Conservation (phyloP, 2,888 invertebrate species). For the Dasysyrphus tricinctus region DNA sequence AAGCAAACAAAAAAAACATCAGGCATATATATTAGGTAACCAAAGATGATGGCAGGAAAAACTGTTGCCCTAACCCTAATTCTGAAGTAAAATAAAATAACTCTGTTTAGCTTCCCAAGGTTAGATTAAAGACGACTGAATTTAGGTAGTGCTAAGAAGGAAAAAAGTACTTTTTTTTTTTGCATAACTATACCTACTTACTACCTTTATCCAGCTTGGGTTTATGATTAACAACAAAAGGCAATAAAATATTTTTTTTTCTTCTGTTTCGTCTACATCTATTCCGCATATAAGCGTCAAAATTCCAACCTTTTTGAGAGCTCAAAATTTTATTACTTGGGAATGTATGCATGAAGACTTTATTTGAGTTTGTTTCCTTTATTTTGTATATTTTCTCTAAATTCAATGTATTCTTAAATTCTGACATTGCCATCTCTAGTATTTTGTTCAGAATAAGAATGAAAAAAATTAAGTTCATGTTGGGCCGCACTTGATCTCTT, state of each 20-base stretch:
- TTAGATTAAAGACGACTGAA: slow-evolving; percentile 18
- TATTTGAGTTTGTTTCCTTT: slow-evolving; percentile 64
- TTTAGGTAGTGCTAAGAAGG: slow-evolving; percentile 4
- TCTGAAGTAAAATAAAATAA: slow-evolving; percentile 9
- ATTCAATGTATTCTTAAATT: background rate
- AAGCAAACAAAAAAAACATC: background rate
- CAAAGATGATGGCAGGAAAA: slow-evolving; percentile 20
- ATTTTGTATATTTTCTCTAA: slow-evolving; percentile 49
- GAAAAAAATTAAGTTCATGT: background rate
- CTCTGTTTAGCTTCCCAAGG: slow-evolving; percentile 31
- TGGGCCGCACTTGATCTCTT: background rate
- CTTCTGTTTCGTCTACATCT: background rate
- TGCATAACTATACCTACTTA: slow-evolving; percentile 57
- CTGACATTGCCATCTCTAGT: background rate
- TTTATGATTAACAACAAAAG: slow-evolving; percentile 69
- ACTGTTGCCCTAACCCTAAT: slow-evolving; percentile 12
- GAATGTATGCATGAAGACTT: slow-evolving; percentile 43
- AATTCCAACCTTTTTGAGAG: slow-evolving; percentile 13
- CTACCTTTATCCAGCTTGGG: slow-evolving; percentile 35
- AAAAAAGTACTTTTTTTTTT: slow-evolving; percentile 27
- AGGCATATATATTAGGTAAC: slow-evolving; percentile 19
- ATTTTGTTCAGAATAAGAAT: background rate
- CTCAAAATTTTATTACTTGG: slow-evolving; percentile 54
- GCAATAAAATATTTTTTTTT: slow-evolving; percentile 60
- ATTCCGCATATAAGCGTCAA: slow-evolving; percentile 10